Evolutionary conservation across 2,888 invertebrate species (phyloP), one percentile per base, ranked within the genome.

Genomic region (Temnothorax rugatulus): DNA sequence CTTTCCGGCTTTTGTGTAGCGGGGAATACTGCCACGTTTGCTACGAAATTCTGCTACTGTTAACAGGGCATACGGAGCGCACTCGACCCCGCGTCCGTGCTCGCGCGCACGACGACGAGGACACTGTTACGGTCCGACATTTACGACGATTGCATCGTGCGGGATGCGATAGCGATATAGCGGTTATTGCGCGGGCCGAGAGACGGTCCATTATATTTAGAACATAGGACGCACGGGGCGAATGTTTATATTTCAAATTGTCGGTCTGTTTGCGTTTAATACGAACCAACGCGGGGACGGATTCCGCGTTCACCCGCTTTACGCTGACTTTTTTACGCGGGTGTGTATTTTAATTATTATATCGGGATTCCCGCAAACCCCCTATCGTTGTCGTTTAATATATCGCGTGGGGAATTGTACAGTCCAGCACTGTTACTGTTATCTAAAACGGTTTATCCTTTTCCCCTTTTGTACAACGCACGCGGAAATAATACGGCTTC

Each of bases 161-260:
- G 63, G 41, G 66, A 54, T 38, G 50, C 54, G 41, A 38, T 77
- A 69, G 21, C 59, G 54, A 76, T 76, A 54, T n/a, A 13, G 59
- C 69, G 13, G 69, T 71, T 79, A 79, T 71, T 47, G 59, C 69
- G 18, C 54, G 25, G 18, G 18, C 29, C 68, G n/a, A 34, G 29
- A 21, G 29, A 15, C 1, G 44, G 47, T 59, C 69, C 34, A 38
- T 71, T 79, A 59, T 79, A 79, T 73, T 61, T 79, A 38, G 79
- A 61, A 73, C 50, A 61, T 61, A 47, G 69, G 4, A 44, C 29
- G 29, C 66, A 11, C 66, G 25, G 18, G 59, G 8, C 25, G 25
- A 79, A 61, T 61, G 38, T 73, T 81, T 71, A 81, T 73, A 73
- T 81, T 81, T 81, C 71, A 73, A 81, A 81, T 81, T 71, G 73